These are phyloP conservation scores for Rhea pennata DNA, from an alignment of 2,113 vertebrate genomes.

Conservation along the genomic window DNA sequence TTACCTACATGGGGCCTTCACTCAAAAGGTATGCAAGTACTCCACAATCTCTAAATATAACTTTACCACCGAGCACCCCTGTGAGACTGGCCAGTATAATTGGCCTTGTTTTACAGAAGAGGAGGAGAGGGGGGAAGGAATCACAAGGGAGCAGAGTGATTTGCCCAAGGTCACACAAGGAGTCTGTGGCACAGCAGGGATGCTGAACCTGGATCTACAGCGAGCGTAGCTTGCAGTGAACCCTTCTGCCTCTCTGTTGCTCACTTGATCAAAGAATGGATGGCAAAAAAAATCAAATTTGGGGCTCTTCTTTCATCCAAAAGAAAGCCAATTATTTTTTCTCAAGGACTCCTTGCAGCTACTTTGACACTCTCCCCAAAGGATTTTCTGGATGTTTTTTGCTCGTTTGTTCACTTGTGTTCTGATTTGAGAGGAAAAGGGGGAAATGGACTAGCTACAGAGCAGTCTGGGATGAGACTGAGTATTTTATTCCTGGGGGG, in stretches of 20 bases:
- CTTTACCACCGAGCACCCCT: neutral
- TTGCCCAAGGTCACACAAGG: constrained; percentile 9
- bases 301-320: neutral
- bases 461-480: neutral
- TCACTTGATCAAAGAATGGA: constrained; percentile 30
- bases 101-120: neutral
- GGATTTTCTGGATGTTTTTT: constrained; percentile 39
- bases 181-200: neutral
- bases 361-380: constrained; percentile 32
- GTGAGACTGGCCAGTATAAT: neutral
- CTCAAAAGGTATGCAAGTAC: neutral
- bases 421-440: neutral
- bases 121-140: fast-evolving
- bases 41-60: neutral
- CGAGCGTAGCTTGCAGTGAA: neutral
- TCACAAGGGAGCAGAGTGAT: neutral
- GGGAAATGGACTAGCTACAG: neutral
- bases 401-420: constrained; percentile 6
- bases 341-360: constrained; percentile 26
- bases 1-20: neutral
- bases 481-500: neutral
- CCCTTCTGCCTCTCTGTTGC: neutral
- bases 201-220: neutral
- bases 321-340: constrained; percentile 60
- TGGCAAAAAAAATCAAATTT: neutral